A percentile compares a stretch with the other conserved stretches of the same genome.
phyloP scores from a whole-genome alignment of 2,113 vertebrate genomes.

The Reinhardtius hippoglossoides region DNA sequence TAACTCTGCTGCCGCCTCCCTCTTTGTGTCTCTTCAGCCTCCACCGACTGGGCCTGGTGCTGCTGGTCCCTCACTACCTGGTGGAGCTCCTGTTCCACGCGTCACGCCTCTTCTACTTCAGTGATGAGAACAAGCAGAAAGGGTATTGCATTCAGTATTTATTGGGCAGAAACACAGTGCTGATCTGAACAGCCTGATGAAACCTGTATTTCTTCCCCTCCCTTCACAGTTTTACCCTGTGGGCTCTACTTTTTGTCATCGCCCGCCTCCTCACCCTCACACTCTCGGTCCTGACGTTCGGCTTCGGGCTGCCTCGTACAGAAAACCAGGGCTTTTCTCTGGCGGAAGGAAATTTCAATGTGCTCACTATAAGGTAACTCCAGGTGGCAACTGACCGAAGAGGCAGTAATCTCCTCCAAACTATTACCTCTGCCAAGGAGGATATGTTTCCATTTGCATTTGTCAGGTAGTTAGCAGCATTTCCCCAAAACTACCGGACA shows the following conservation, averaged over 20 bases:
- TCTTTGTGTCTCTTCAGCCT: conserved; percentile 74
- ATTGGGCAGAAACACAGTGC: not conserved
- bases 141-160: conserved; percentile 74
- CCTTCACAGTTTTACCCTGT: conserved; percentile 84
- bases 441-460: not conserved
- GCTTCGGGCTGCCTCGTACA: conserved; percentile 86
- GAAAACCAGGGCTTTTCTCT: conserved; percentile 85
- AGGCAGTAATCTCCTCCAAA: no score
- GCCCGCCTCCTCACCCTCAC: conserved; percentile 88
- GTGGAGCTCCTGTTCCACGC: conserved; percentile 90
- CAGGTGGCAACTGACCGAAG: not conserved
- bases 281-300: conserved; percentile 87
- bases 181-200: not conserved
- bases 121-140: conserved; percentile 89
- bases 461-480: no score
- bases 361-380: conserved; percentile 85
- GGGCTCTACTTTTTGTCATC: conserved; percentile 87
- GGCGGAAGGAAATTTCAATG: conserved; percentile 85
- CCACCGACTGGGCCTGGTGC: conserved; percentile 85
- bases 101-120: conserved; percentile 89
- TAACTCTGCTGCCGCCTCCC: not conserved
- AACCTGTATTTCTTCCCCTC: not conserved
- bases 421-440: not conserved
- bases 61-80: conserved; percentile 88
- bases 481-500: no score